A percentile compares a stretch with the other conserved stretches of the same genome.
These are phyloP conservation scores for Fabriciana adippe DNA, from an alignment of 2,888 invertebrate species.

Conservation along the genomic window DNA sequence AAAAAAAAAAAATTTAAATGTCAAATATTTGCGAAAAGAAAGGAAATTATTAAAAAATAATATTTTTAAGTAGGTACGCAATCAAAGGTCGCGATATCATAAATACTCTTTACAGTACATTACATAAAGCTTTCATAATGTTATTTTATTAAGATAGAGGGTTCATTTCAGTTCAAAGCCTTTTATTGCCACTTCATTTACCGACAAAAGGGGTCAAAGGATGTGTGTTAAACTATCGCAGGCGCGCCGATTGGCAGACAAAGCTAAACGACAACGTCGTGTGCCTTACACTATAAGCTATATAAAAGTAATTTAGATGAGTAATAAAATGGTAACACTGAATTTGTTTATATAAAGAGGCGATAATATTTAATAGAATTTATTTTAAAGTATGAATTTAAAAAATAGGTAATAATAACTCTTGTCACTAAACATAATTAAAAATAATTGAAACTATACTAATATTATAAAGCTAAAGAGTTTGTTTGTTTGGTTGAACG, in stretches of 20 bases:
- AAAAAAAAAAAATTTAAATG: background rate
- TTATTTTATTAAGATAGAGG: conserved; percentile 1
- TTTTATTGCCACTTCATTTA: conserved; percentile 18
- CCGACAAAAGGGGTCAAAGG: conserved; percentile 33
- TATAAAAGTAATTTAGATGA: background rate
- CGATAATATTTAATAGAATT: no score
- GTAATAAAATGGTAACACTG: background rate
- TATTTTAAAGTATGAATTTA: no score
- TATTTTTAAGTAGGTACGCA: background rate
- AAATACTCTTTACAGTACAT: background rate
- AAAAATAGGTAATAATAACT: no score
- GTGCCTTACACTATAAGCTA: conserved; percentile 3
- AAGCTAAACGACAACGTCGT: conserved; percentile 26
- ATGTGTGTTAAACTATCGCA: conserved; percentile 26
- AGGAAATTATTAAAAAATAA: background rate
- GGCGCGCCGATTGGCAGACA: conserved; percentile 31
- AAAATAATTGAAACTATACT: no score
- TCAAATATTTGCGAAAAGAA: background rate
- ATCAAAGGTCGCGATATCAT: background rate
- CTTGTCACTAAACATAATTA: no score
- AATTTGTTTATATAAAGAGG: no score
- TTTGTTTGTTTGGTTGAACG: no score
- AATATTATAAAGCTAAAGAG: no score
- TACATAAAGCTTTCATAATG: background rate
- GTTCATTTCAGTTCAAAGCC: conserved; percentile 18